Base-by-base conservation (phyloP, 2,888 invertebrate species). In the Sarcophaga variegata region DNA sequence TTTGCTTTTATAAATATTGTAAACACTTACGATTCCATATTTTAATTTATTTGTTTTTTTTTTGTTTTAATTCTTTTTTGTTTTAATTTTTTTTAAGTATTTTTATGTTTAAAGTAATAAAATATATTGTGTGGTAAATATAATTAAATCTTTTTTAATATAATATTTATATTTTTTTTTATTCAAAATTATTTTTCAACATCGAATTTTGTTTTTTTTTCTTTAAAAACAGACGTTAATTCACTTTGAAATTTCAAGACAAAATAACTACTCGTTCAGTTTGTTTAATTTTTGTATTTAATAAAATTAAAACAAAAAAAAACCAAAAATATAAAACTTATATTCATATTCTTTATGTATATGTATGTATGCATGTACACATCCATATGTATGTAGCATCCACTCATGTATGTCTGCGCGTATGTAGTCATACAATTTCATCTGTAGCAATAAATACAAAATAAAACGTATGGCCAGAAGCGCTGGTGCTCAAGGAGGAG, bases 21-120 rank as follows among this genome's bases (percentile, higher is more conserved):
- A 78, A 84, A 84, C 84, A 87, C 87, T 87, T 87, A 87, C 87
- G 84, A 66, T 75, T 87, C 78, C 87, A 87, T 87, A 60, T 60
- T 59, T 64, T 71, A 45, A 69, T 45, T 47, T 76, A 5, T 47
- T 37, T 37, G 14, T 14, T 67, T 54, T 8, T 45, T 14, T 76
- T 14, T 66, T 77, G 4, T 27, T 74, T 45, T 47, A 63, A 64
- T 49, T 17, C 54, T 64, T 74, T 45, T 25, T 64, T 75, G 25
- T 20, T 63, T 64, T 14, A 64, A 25, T 67, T 20, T 63, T 60
- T 66, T 25, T 17, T 20, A 27, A 79, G 49, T 47, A 70, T 76
- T 54, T 54, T 54, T 54, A 54, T 54, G 54, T 49, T 75, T 20
- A 37, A 54, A 14, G 14, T 54, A 14, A 54, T 54, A 14, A 54